Evolutionary conservation across 1,140 invertebrate species (phyloP).

Genomic region (Hypsibius dujardini): DNA sequence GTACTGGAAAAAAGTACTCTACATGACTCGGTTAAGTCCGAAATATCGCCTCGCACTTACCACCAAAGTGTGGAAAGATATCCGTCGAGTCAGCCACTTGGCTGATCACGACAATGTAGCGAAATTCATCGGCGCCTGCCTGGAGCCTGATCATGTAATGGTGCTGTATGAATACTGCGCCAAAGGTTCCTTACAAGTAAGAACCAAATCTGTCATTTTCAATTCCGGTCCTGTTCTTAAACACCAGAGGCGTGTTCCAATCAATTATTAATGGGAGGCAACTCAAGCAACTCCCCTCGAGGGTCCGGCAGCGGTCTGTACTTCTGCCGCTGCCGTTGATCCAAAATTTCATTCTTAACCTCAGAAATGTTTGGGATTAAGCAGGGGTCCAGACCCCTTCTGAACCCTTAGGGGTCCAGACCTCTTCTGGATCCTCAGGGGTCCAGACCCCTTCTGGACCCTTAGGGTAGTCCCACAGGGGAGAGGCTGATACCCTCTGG

Average conservation of each 20-base stretch:
- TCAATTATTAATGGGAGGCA: too few species aligned
- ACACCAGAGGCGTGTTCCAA: neutral
- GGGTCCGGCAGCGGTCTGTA: too few species aligned
- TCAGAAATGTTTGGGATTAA: too few species aligned
- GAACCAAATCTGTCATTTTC: neutral
- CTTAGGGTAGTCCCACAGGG: neutral
- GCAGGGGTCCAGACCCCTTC: too few species aligned
- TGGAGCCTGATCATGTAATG: constrained; percentile 14
- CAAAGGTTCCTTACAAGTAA: neutral
- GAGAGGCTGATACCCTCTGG: neutral
- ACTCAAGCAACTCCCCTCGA: too few species aligned
- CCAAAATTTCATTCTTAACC: too few species aligned
- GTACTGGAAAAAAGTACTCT: neutral
- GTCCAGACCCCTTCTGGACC: too few species aligned
- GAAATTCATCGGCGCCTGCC: neutral
- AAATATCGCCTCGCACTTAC: neutral
- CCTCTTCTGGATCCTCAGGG: too few species aligned
- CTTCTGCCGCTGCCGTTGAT: too few species aligned
- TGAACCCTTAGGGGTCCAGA: neutral
- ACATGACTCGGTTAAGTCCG: neutral
- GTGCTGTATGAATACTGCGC: constrained; percentile 10
- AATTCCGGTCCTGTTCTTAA: neutral
- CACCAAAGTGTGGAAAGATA: neutral
- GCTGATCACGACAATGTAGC: neutral
- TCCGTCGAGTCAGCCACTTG: neutral